Base-by-base conservation (phyloP, 1,140 invertebrate species). In the Dreissena polymorpha region DNA sequence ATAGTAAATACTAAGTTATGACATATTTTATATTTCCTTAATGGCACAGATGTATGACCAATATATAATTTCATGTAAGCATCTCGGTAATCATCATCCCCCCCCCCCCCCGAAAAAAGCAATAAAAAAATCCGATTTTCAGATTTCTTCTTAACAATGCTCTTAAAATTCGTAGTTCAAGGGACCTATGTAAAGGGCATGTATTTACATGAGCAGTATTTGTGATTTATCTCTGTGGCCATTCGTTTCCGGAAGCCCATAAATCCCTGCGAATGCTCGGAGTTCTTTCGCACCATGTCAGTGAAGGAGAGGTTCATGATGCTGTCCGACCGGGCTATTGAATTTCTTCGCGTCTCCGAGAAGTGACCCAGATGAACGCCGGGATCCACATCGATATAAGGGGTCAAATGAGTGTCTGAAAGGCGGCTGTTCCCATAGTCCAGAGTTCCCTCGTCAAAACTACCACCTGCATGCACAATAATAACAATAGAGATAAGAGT, bases 151-250 rank as follows among this genome's bases (percentile, higher is more conserved):
- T 39, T 5, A 5, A 39, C 2, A 39, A 39, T 8, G 39, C 39
- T 39, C 39, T 39, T 39, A 39, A 2, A 39, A 5, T 39, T 5
- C 39, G 8, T 39, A 39, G 39, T 39, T 39, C 39, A 39, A 39
- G 39, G 2, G 8, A 39, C 2, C 39, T 8, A n/a, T n/a, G n/a
- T n/a, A n/a, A 39, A 39, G 2, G 39, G 3, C 39, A 39, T 39
- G 39, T 12, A 76, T 57, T 64, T 82, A 82, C 79, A 82, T 72
- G 79, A 82, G 51, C 79, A 82, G 53, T 82, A 82, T 53, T 82
- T 82, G 29, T 82, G 70, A 23, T 67, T 74, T 27, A 82, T 74
- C 21, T 82, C 70, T 14, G n/a, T 82, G 23, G 79, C 79, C 23
- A 74, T 10, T 55, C 53, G 60, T 16, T 63, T 55, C 51, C 71